Conservation (phyloP, 2,888 invertebrate genomes). For the Lasioglossum pauxillum region DNA sequence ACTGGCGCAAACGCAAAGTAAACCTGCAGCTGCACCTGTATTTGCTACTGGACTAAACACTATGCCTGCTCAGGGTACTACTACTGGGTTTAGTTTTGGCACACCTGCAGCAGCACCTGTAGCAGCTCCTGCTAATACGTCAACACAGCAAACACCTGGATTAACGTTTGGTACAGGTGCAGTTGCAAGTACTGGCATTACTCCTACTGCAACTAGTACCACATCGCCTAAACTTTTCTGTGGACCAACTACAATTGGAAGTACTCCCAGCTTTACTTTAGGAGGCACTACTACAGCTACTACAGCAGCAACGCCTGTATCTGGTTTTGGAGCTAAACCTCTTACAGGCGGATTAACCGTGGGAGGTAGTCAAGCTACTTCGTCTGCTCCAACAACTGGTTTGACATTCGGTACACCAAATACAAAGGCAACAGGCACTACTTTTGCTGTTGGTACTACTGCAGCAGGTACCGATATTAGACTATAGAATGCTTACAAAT, state of each 20-base stretch:
- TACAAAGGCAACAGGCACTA: conserved; percentile 58
- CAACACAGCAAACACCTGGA: conserved; percentile 33
- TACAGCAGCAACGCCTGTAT: conserved; percentile 55
- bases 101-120: conserved; percentile 48
- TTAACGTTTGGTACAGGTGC: conserved; percentile 58
- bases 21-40: conserved; percentile 77
- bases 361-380: conserved; percentile 46
- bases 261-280: conserved; percentile 63
- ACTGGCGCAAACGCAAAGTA: conserved; percentile 80
- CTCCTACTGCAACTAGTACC: conserved; percentile 49
- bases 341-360: conserved; percentile 70
- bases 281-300: conserved; percentile 58
- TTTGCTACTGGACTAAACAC: conserved; percentile 82
- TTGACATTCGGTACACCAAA: conserved; percentile 70
- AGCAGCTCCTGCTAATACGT: conserved; percentile 46
- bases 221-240: conserved; percentile 53
- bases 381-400: conserved; percentile 50
- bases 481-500: not conserved
- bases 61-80: conserved; percentile 54
- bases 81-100: conserved; percentile 63
- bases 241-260: conserved; percentile 29
- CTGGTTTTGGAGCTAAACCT: conserved; percentile 62
- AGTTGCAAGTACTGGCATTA: conserved; percentile 44
- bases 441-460: conserved; percentile 64
- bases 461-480: conserved; percentile 46